Percentiles rank a stretch among this genome's conserved stretches.
Conservation (phyloP, 2,888 invertebrate species). For the Nowickia ferox region DNA sequence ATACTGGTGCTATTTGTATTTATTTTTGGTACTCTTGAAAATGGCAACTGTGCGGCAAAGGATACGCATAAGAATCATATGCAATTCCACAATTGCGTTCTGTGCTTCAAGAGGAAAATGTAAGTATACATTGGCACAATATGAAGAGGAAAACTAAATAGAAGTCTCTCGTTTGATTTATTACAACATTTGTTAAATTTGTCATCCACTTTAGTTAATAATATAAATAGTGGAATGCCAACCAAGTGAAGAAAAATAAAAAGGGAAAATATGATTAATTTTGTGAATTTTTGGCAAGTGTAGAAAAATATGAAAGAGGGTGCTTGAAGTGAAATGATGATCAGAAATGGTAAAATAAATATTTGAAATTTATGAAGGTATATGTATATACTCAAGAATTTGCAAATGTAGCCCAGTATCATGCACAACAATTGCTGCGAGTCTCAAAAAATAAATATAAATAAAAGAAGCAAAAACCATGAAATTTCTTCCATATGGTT, state of each 20-base stretch:
- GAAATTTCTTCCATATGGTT: no score
- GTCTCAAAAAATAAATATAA: no score
- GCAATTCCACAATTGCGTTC: conserved; percentile 26
- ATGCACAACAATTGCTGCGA: no score
- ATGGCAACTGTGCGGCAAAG: conserved; percentile 32
- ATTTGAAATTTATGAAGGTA: neutral
- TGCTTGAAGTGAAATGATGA: neutral
- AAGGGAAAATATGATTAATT: conserved; percentile 26
- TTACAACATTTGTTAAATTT: conserved; percentile 69
- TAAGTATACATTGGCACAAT: neutral
- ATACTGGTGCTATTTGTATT: conserved; percentile 16
- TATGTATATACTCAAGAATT: neutral
- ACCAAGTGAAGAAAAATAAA: conserved; percentile 1
- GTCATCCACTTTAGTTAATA: conserved; percentile 66
- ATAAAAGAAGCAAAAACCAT: no score
- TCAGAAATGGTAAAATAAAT: neutral
- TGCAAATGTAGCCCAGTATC: no score
- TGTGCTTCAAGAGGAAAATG: conserved; percentile 7
- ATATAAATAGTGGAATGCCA: conserved; percentile 42
- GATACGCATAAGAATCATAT: conserved; percentile 33
- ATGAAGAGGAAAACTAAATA: neutral
- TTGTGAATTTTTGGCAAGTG: conserved; percentile 14
- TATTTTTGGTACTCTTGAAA: neutral
- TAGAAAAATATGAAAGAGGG: neutral
- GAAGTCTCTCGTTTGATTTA: conserved; percentile 55